Percentiles rank a stretch among this genome's conserved stretches.
Conservation (phyloP, 2,797 vertebrate species). For the Pseudotriccus pelzelni region DNA sequence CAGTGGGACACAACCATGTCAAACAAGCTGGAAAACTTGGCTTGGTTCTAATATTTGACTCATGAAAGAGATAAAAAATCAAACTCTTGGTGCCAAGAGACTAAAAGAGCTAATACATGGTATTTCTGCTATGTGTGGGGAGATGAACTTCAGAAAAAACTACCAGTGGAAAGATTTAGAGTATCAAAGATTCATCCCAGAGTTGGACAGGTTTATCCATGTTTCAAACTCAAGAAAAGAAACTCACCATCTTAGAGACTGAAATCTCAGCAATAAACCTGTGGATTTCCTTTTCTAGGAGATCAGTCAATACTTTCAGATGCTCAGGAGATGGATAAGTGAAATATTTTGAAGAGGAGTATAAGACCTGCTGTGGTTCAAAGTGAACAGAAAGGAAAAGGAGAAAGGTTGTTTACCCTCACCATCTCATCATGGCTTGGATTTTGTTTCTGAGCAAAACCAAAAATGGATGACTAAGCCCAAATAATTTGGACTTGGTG, state of each 20-base stretch:
- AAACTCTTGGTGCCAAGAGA: background rate
- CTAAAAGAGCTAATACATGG: too few relatives aligned
- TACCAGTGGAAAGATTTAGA: fast-evolving
- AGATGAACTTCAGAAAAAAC: background rate
- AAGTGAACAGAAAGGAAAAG: background rate
- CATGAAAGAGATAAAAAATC: background rate
- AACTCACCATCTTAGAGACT: background rate
- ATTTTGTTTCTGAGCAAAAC: background rate
- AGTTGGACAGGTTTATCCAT: background rate
- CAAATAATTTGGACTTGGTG: background rate
- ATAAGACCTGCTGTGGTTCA: background rate
- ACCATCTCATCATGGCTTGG: background rate
- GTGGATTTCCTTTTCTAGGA: background rate
- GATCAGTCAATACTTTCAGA: background rate
- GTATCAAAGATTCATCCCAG: background rate
- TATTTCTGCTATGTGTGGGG: background rate
- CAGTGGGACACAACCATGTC: background rate
- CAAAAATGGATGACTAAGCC: background rate
- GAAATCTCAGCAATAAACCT: background rate
- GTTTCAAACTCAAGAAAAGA: background rate
- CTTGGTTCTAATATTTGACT: background rate
- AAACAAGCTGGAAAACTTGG: background rate
- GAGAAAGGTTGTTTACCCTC: background rate
- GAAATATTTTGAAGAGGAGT: background rate
- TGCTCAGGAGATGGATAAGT: background rate